phyloP scores from a whole-genome alignment of 2,113 vertebrate species.

The Lepisosteus osseus region DNA sequence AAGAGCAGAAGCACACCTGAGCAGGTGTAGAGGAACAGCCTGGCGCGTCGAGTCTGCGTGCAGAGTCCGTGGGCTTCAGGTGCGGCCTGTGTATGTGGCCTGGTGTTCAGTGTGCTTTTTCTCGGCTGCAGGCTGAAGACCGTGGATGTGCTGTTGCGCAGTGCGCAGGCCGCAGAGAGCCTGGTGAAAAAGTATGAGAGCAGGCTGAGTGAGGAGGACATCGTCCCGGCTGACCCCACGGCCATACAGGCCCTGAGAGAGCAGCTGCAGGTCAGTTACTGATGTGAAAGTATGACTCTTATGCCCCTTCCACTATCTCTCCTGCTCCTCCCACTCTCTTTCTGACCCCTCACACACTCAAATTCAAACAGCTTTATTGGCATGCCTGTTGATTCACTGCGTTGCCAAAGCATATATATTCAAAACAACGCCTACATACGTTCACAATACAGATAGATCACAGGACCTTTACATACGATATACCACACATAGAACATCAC shows the following conservation, averaged over 20 bases:
- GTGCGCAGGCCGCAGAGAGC: slow-evolving; percentile 80
- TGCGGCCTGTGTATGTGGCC: too few species aligned
- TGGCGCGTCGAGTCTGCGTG: too few species aligned
- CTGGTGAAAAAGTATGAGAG: slow-evolving; percentile 85
- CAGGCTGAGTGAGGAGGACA: slow-evolving; percentile 88
- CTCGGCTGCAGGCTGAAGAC: slow-evolving; percentile 77
- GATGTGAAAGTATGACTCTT: too few species aligned
- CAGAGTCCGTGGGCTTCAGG: neutral
- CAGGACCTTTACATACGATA: neutral
- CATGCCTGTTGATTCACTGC: neutral
- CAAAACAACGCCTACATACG: neutral
- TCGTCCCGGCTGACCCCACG: slow-evolving; percentile 75
- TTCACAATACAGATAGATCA: neutral
- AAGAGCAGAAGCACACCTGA: too few species aligned
- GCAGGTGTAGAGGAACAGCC: too few species aligned
- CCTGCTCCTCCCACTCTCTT: neutral
- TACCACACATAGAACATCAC: too few species aligned
- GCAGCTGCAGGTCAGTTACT: slow-evolving; percentile 63
- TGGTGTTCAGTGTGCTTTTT: neutral
- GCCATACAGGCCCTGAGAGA: slow-evolving; percentile 75
- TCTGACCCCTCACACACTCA: neutral
- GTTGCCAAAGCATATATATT: neutral
- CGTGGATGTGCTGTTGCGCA: slow-evolving; percentile 75
- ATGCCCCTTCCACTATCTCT: too few species aligned
- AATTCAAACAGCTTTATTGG: too few species aligned